Conservation (phyloP, 2,113 vertebrate species). For the Maylandia zebra region DNA sequence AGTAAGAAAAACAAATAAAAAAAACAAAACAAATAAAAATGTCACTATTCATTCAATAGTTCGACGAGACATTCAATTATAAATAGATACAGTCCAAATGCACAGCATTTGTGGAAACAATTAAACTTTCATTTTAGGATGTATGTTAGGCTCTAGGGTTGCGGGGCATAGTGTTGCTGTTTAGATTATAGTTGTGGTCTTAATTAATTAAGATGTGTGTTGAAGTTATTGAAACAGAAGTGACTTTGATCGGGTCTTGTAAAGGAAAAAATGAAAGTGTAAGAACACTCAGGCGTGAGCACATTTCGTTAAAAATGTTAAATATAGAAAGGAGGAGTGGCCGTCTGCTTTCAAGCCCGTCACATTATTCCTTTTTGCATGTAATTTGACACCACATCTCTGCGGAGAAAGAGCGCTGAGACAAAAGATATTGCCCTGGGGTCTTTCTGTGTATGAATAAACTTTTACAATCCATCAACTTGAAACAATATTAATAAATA, state of each 20-base stretch:
- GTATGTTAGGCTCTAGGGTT: neutral
- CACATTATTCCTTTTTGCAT: slow-evolving; percentile 9
- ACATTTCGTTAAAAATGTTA: slow-evolving; percentile 22
- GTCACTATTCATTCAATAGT: neutral
- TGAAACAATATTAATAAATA: no score
- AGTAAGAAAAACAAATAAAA: neutral
- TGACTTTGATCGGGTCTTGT: neutral
- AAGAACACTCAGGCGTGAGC: neutral
- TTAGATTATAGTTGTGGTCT: neutral
- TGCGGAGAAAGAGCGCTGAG: slow-evolving; percentile 9
- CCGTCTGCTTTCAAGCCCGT: slow-evolving; percentile 18
- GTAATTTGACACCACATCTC: slow-evolving; percentile 52
- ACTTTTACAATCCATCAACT: neutral
- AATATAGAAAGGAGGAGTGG: slow-evolving; percentile 58
- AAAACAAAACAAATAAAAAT: neutral
- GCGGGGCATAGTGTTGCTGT: neutral
- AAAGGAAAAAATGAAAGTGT: neutral
- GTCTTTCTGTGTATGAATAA: neutral
- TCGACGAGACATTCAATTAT: neutral
- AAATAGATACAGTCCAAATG: neutral
- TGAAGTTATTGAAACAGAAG: neutral
- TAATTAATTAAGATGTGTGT: neutral
- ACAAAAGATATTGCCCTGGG: slow-evolving; percentile 22
- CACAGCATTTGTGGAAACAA: neutral
- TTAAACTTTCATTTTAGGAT: neutral